A percentile compares a stretch with the other conserved stretches of the same genome.
These are phyloP conservation scores for Chaenocephalus aceratus DNA, from an alignment of 2,113 vertebrate genomes.

Conservation along the genomic window DNA sequence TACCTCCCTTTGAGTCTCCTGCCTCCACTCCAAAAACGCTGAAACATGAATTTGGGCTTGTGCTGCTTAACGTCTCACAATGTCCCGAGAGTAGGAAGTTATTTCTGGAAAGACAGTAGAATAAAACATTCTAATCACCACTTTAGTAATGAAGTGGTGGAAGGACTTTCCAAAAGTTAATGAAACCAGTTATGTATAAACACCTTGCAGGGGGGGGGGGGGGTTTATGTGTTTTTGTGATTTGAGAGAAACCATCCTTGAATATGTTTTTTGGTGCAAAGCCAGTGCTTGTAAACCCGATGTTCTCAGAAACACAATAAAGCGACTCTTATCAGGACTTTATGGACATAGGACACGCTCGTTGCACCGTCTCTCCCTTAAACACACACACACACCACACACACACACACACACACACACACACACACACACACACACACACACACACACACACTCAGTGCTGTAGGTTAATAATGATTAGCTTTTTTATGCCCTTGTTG, in stretches of 20 bases:
- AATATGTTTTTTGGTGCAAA: constrained; percentile 2
- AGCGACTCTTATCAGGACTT: constrained; percentile 56
- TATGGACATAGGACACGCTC: constrained; percentile 30
- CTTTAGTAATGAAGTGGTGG: no score
- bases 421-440: constrained; percentile 6
- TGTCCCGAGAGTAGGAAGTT: background rate
- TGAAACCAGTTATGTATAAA: background rate
- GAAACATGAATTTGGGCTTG: background rate
- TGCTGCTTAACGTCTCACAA: background rate
- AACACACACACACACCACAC: background rate
- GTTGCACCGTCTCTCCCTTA: constrained; percentile 6
- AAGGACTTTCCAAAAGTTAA: constrained; percentile 2
- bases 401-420: background rate
- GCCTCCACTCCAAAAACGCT: background rate
- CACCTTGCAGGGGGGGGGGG: background rate
- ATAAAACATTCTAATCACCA: no score
- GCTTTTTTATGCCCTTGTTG: constrained; percentile 52
- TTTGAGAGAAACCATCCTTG: background rate
- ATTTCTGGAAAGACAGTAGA: constrained; percentile 26
- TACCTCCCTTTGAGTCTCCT: background rate
- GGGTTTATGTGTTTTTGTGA: constrained; percentile 4
- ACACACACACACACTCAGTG: background rate
- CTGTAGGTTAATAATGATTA: constrained; percentile 61
- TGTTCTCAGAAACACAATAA: constrained; percentile 62
- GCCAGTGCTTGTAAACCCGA: constrained; percentile 5